phyloP scores from a whole-genome alignment of 2,888 invertebrate genomes.

The Tachina lurida region DNA sequence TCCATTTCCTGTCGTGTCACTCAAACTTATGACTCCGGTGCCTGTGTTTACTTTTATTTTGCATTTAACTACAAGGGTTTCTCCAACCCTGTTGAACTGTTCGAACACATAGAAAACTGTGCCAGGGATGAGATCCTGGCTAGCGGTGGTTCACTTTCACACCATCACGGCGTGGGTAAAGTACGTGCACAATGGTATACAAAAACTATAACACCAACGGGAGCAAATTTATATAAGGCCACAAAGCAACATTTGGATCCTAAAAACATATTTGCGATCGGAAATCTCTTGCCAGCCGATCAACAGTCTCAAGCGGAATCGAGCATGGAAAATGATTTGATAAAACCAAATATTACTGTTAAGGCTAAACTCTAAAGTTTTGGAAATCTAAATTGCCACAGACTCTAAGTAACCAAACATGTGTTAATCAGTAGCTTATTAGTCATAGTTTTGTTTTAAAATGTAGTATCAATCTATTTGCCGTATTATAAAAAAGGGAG shows the following conservation, averaged over 20 bases:
- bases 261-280: slow-evolving; percentile 95
- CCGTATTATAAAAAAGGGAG: neutral
- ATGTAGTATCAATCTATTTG: neutral
- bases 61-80: slow-evolving; percentile 88
- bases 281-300: slow-evolving; percentile 86
- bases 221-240: slow-evolving; percentile 89
- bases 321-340: slow-evolving; percentile 6
- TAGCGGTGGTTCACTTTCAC: slow-evolving; percentile 92
- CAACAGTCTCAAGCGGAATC: slow-evolving; percentile 14
- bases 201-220: slow-evolving; percentile 91
- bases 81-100: slow-evolving; percentile 89
- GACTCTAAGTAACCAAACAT: slow-evolving; percentile 14
- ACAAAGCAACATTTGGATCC: slow-evolving; percentile 96
- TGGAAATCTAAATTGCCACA: slow-evolving; percentile 2
- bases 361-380: slow-evolving; percentile 77
- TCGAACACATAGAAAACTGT: slow-evolving; percentile 93
- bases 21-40: slow-evolving; percentile 98
- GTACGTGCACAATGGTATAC: slow-evolving; percentile 93
- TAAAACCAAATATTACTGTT: slow-evolving; percentile 23
- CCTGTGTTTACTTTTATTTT: slow-evolving; percentile 98
- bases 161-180: slow-evolving; percentile 99
- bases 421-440: slow-evolving; percentile 19
- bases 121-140: slow-evolving; percentile 96
- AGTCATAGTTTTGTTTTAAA: slow-evolving; percentile 6
- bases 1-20: slow-evolving; percentile 93